phyloP scores from a whole-genome alignment of 2,797 vertebrate species.

The Sandelia bainsii region DNA sequence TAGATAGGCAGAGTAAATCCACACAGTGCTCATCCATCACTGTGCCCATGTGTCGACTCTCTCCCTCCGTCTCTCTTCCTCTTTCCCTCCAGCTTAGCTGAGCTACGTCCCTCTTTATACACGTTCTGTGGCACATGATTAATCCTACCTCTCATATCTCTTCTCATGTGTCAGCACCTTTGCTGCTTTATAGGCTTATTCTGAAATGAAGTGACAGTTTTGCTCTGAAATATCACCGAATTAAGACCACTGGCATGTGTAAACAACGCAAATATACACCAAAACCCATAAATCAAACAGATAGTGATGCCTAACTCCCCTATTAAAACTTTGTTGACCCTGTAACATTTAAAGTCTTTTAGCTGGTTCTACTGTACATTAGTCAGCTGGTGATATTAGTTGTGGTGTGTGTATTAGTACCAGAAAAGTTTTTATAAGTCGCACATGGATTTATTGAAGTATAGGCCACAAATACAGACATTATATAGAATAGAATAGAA shows the following conservation, averaged over 20 bases:
- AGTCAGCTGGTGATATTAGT: neutral
- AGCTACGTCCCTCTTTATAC: conserved; percentile 60
- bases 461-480: no score
- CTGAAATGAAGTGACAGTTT: conserved; percentile 76
- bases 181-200: conserved; percentile 77
- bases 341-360: conserved; percentile 49
- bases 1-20: conserved; percentile 61
- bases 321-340: conserved; percentile 69
- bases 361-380: conserved; percentile 34
- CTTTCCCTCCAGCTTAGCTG: conserved; percentile 56
- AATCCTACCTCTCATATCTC: conserved; percentile 76
- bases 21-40: conserved; percentile 64
- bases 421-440: no score
- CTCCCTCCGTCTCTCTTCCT: conserved; percentile 28
- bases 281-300: conserved; percentile 61
- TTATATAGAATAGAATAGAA: no score
- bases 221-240: conserved; percentile 76
- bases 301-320: conserved; percentile 31
- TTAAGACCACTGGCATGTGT: conserved; percentile 77
- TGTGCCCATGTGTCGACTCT: conserved; percentile 20
- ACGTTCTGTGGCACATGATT: conserved; percentile 68
- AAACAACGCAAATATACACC: conserved; percentile 73
- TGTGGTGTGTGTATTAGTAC: no score
- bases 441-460: no score
- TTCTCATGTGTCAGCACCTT: conserved; percentile 74